Evolutionary conservation across 1,140 invertebrate genomes (phyloP), one percentile per base, ranked within the genome.

Genomic region (Lepidotrigona ventralis): DNA sequence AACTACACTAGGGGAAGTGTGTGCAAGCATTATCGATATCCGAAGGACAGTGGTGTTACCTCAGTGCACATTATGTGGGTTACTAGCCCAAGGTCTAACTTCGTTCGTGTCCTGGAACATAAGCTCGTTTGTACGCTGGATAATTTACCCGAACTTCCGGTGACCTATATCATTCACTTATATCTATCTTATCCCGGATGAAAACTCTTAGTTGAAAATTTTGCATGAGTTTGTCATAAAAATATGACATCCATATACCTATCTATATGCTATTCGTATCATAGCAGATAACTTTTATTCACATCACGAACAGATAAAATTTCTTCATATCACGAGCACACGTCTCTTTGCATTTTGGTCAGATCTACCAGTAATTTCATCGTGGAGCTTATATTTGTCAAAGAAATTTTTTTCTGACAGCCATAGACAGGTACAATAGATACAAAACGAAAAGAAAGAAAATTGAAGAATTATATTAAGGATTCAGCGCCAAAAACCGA

Each of bases 21-120:
- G 82, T 64, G 33, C 26, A 26, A 51, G 58, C 66, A 72, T 84
- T 85, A 87, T 88, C 82, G 82, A 84, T 78, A 78, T 74, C 68
- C 75, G 88, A 88, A 89, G 81, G 88, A 88, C 84, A 69, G n/a
- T 29, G 68, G 78, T 73, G 84, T 79, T 81, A 70, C 74, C 85
- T 89, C 81, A 66, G 69, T 70, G 66, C 66, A 72, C 39, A 85
- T 86, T 86, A 86, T 89, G 39, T 89, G 70, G 88, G 88, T 89
- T 85, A 89, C 81, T 81, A 81, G 88, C 87, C 69, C 88, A 89
- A 89, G 88, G 88, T 88, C 76, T 53, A 60, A 86, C 54, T 75
- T 83, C 58, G 79, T 85, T 86, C 85, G 68, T 83, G 85, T 77
- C 63, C 79, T 72, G 84, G 82, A 79, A 86, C 85, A 85, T 83